Conservation (phyloP, 2,113 vertebrate species). For the Arizona elegans region DNA sequence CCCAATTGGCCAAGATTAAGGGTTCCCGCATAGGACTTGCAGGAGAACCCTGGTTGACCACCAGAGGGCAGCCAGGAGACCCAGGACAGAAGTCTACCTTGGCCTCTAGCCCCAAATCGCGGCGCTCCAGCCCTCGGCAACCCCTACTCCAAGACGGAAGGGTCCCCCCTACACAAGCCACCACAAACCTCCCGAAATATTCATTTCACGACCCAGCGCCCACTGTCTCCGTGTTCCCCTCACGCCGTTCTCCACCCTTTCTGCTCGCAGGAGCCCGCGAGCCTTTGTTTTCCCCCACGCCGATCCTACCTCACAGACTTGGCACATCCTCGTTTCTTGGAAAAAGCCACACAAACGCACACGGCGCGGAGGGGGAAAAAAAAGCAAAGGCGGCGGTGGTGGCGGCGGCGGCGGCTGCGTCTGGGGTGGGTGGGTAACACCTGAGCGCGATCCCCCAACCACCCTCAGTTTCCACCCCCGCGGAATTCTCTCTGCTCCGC, state of each 20-base stretch:
- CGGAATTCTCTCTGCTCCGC: constrained; percentile 65
- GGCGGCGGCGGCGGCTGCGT: no score
- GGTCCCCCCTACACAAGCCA: not conserved
- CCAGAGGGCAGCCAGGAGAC: not conserved
- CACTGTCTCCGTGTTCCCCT: not conserved
- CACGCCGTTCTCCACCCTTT: constrained; percentile 12
- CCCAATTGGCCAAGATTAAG: not conserved
- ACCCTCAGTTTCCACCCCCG: constrained; percentile 59
- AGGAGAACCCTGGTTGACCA: not conserved
- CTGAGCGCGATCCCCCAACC: constrained; percentile 26
- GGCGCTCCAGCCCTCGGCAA: not conserved
- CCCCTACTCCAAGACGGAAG: not conserved
- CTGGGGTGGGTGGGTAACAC: not conserved
- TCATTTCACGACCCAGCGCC: constrained; percentile 21
- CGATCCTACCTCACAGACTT: constrained; percentile 76
- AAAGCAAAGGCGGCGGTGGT: not conserved
- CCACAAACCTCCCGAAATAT: not conserved
- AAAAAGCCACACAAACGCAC: constrained; percentile 45
- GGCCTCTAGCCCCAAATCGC: not conserved
- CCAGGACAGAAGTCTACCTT: not conserved
- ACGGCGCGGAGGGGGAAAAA: not conserved
- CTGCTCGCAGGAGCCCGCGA: constrained; percentile 18
- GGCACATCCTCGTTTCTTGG: constrained; percentile 75
- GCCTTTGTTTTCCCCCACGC: constrained; percentile 67
- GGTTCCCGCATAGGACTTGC: not conserved